These are phyloP conservation scores for Emmelina monodactyla DNA, from an alignment of 2,888 invertebrate genomes.

Conservation along the genomic window DNA sequence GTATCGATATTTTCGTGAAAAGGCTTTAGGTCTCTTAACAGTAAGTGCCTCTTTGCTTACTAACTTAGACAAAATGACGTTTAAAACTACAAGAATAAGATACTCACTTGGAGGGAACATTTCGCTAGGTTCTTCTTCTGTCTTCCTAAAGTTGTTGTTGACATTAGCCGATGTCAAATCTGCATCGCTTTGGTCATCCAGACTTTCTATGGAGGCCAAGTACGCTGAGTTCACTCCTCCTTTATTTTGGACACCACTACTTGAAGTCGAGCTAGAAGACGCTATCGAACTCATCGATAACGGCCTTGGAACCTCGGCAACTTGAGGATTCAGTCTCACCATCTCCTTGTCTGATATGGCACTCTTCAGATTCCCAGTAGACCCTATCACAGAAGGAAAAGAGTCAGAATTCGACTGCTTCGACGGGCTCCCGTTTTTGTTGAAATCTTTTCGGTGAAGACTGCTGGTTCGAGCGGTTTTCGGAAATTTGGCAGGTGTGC, in stretches of 20 bases:
- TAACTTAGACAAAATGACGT: too few species aligned
- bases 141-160: constrained; percentile 50
- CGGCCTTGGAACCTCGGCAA: constrained; percentile 69
- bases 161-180: constrained; percentile 64
- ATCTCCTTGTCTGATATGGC: constrained; percentile 44
- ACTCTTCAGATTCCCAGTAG: constrained; percentile 51
- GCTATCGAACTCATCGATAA: constrained; percentile 81
- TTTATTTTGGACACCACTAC: constrained; percentile 69
- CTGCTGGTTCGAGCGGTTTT: constrained; percentile 43
- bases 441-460: constrained; percentile 46
- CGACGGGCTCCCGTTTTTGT: constrained; percentile 28
- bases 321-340: constrained; percentile 58
- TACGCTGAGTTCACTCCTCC: constrained; percentile 77
- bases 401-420: constrained; percentile 40
- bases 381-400: constrained; percentile 45
- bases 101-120: constrained; percentile 51
- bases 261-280: constrained; percentile 73
- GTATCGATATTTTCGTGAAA: too few species aligned
- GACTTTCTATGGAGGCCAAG: constrained; percentile 86
- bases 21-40: too few species aligned
- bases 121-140: neutral
- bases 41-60: too few species aligned
- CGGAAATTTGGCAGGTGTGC: constrained; percentile 35
- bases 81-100: neutral
- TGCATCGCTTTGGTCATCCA: constrained; percentile 81